Evolutionary conservation across 1,140 invertebrate genomes (phyloP).

Genomic region (Campodea augens): DNA sequence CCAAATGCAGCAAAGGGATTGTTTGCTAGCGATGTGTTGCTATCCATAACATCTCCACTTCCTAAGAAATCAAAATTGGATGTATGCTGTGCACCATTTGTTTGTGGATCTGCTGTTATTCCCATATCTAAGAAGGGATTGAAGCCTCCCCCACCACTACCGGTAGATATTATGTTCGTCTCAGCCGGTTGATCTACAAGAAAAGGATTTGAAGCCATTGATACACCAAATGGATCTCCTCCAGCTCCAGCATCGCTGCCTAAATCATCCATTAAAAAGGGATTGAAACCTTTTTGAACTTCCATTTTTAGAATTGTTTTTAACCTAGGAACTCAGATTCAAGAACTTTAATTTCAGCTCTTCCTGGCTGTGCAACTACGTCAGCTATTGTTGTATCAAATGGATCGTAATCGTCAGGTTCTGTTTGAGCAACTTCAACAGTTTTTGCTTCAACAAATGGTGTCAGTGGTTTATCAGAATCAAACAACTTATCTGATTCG

Average conservation of each 20-base stretch:
- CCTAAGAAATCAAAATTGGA: too few relatives aligned
- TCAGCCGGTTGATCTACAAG: too few relatives aligned
- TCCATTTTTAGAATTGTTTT: slow-evolving; percentile 11
- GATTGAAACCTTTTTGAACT: slow-evolving; percentile 29
- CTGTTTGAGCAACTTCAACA: neutral
- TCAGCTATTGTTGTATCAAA: slow-evolving; percentile 21
- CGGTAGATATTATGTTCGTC: too few relatives aligned
- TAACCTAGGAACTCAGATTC: slow-evolving; percentile 14
- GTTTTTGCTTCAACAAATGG: neutral
- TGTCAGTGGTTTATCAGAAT: slow-evolving; percentile 1
- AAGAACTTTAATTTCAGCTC: slow-evolving; percentile 15
- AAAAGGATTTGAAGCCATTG: slow-evolving; percentile 11
- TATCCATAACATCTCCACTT: slow-evolving; percentile 19
- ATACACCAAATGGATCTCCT: slow-evolving; percentile 33
- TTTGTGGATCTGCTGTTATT: slow-evolving; percentile 8
- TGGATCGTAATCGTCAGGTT: slow-evolving; percentile 19
- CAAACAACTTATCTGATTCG: too few relatives aligned
- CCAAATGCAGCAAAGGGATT: slow-evolving; percentile 37
- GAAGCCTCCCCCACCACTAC: too few relatives aligned
- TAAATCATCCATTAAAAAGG: slow-evolving; percentile 43
- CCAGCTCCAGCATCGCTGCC: slow-evolving; percentile 13
- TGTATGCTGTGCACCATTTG: neutral
- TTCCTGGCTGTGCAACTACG: slow-evolving; percentile 13
- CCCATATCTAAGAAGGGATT: slow-evolving; percentile 18
- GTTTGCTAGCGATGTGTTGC: slow-evolving; percentile 19